phyloP scores from a whole-genome alignment of 2,888 invertebrate species.

The Protonemura montana region DNA sequence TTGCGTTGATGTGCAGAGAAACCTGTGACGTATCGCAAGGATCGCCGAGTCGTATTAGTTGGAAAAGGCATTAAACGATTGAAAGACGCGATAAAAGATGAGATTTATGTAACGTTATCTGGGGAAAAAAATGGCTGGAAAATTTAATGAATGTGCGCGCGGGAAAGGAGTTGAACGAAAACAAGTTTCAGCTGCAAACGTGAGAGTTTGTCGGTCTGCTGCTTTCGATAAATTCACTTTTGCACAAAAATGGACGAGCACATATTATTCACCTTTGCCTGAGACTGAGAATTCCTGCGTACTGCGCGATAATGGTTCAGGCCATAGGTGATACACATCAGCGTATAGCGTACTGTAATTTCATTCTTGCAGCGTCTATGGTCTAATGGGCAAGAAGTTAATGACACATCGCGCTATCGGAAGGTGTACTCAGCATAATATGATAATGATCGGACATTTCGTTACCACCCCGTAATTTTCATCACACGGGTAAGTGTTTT shows the following conservation, averaged over 20 bases:
- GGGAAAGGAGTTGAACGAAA: conserved; percentile 15
- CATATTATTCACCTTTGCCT: neutral
- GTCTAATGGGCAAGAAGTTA: neutral
- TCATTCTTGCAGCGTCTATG: neutral
- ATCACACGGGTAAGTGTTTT: neutral
- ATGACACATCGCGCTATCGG: neutral
- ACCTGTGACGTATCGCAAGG: neutral
- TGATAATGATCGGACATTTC: conserved; percentile 29
- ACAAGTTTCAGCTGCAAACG: conserved; percentile 1
- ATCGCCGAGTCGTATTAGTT: neutral
- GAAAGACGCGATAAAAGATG: conserved; percentile 15
- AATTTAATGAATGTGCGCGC: neutral
- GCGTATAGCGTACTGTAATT: neutral
- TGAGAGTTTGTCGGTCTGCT: neutral
- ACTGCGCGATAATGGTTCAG: neutral
- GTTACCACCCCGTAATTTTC: conserved; percentile 18
- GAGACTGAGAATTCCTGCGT: neutral
- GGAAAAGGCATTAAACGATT: conserved; percentile 13
- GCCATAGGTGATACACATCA: neutral
- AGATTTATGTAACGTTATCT: conserved; percentile 22
- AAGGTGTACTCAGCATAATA: conserved; percentile 20
- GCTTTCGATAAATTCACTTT: neutral
- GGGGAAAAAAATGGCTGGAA: neutral
- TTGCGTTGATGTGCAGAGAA: neutral
- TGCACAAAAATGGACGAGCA: neutral